Percentiles rank a stretch among this genome's conserved stretches.
These are phyloP conservation scores for Hypanus sabinus DNA, from an alignment of 2,113 vertebrate species.

Conservation along the genomic window DNA sequence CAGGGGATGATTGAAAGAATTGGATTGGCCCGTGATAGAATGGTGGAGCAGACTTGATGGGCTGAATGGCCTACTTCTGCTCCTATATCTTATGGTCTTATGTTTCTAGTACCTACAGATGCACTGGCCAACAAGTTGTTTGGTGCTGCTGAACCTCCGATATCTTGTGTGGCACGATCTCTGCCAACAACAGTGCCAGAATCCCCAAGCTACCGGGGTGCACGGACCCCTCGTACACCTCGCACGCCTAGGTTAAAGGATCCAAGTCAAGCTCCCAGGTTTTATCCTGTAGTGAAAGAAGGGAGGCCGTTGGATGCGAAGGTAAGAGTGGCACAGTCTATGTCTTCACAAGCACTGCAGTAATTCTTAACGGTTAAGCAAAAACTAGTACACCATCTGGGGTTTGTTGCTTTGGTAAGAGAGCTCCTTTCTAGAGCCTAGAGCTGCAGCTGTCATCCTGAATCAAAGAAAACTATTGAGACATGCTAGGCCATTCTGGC, in stretches of 20 bases:
- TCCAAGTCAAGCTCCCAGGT: conserved; percentile 79
- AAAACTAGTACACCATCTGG: no score
- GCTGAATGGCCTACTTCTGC: no score
- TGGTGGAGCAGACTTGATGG: no score
- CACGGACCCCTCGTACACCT: conserved; percentile 86
- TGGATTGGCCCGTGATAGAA: no score
- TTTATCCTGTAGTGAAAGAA: conserved; percentile 97
- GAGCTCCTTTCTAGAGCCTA: no score
- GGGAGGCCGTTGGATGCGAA: conserved; percentile 88
- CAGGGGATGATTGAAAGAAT: no score
- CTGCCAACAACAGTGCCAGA: conserved; percentile 92
- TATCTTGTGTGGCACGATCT: conserved; percentile 79
- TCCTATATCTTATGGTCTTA: no score
- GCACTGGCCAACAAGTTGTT: conserved; percentile 95
- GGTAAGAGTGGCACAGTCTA: conserved; percentile 52
- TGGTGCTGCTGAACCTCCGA: conserved; percentile 75
- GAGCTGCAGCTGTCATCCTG: no score
- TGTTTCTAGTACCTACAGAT: conserved; percentile 78
- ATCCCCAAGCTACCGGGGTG: conserved; percentile 84
- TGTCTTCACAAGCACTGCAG: not conserved
- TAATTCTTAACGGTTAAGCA: not conserved
- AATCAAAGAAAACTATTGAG: no score
- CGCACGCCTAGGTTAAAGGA: conserved; percentile 91
- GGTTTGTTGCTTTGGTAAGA: no score
- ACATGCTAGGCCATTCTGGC: no score